These are phyloP conservation scores for Diacarnus erythraeanus DNA, from an alignment of 37 sponge, comb jelly and placozoan species.

Conservation along the genomic window DNA sequence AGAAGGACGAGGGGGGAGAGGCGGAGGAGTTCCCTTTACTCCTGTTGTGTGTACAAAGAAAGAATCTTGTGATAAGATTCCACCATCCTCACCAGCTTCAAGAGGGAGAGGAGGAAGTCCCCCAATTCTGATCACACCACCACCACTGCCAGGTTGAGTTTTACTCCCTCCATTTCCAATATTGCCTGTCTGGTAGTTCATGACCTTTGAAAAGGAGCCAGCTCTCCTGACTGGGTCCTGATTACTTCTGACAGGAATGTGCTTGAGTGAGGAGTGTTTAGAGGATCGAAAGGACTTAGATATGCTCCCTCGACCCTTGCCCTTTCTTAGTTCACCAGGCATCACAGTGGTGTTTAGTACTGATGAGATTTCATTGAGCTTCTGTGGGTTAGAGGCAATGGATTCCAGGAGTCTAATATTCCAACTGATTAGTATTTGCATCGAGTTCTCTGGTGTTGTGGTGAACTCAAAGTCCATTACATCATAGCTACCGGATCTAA, in stretches of 20 bases:
- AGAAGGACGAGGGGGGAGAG: constrained; percentile 37
- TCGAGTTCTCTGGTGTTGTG: constrained; percentile 6
- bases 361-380: constrained; percentile 24
- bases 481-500: not conserved
- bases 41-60: not conserved
- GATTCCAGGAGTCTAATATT: constrained; percentile 39
- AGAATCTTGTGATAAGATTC: constrained; percentile 4
- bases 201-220: constrained; percentile 13
- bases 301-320: not conserved
- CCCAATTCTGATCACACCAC: not conserved
- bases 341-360: not conserved
- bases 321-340: not conserved
- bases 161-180: not conserved
- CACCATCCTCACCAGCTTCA: not conserved
- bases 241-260: not conserved
- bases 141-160: not conserved
- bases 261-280: not conserved
- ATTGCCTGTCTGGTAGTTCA: not conserved
- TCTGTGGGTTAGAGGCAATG: constrained; percentile 13
- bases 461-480: constrained; percentile 54
- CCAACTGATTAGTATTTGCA: constrained; percentile 38
- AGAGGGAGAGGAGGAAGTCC: constrained; percentile 5
- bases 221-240: not conserved
- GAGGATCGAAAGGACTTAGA: constrained; percentile 20
- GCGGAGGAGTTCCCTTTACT: constrained; percentile 7